Conservation (phyloP, 2,888 invertebrate genomes). For the Boloria selene region DNA sequence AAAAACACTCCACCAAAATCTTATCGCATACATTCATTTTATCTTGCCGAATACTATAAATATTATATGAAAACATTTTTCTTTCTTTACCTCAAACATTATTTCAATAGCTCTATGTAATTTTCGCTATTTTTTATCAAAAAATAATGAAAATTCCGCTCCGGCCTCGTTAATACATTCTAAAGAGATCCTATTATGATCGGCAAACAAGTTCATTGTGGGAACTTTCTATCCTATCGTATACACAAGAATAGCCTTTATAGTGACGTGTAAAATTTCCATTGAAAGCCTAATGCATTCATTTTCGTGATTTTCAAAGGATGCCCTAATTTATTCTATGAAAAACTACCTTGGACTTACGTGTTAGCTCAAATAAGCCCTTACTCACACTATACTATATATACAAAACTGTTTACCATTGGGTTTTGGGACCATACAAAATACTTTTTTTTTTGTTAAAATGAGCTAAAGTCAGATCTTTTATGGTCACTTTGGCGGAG, state of each 20-base stretch:
- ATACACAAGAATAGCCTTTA: constrained; percentile 26
- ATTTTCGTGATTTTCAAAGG: constrained; percentile 28
- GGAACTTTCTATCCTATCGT: constrained; percentile 34
- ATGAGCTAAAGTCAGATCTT: too few species aligned
- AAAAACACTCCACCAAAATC: too few species aligned
- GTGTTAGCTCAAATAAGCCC: too few species aligned
- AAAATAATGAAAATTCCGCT: constrained; percentile 4
- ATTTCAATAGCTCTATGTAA: not conserved
- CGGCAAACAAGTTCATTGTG: constrained; percentile 41
- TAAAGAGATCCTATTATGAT: constrained; percentile 40
- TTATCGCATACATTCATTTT: too few species aligned
- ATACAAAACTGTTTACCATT: too few species aligned
- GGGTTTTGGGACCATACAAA: too few species aligned
- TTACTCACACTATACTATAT: too few species aligned
- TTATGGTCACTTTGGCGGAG: too few species aligned
- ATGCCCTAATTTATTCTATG: constrained; percentile 18
- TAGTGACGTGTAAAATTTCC: constrained; percentile 31
- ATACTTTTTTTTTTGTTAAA: too few species aligned
- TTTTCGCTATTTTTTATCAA: constrained; percentile 3
- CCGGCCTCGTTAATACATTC: constrained; percentile 22
- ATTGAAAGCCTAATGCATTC: constrained; percentile 38
- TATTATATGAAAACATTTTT: too few species aligned
- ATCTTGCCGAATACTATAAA: too few species aligned
- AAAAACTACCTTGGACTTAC: not conserved
- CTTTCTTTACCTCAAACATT: not conserved